Percentiles rank a stretch among this genome's conserved stretches.
Conservation (phyloP, 1,140 invertebrate species). For the Sarcophaga bullata region DNA sequence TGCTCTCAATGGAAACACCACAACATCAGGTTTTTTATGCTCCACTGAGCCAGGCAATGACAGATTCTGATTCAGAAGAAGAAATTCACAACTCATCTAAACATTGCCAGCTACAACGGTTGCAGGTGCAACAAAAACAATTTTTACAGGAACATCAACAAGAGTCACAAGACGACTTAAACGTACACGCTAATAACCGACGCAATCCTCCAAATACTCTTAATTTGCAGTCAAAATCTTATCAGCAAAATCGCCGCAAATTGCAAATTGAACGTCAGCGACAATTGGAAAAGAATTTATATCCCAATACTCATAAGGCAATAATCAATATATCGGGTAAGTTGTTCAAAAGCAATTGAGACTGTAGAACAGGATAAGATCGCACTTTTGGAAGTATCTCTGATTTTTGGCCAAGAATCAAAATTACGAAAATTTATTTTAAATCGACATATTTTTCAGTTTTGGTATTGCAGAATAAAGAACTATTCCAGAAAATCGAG, state of each 20-base stretch:
- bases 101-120: constrained; percentile 47
- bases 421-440: too few relatives aligned
- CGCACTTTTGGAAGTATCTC: too few relatives aligned
- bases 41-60: constrained; percentile 76
- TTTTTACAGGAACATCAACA: constrained; percentile 51
- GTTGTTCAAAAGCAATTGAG: background rate
- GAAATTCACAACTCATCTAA: constrained; percentile 67
- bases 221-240: constrained; percentile 31
- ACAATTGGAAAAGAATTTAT: constrained; percentile 22
- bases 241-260: constrained; percentile 31
- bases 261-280: constrained; percentile 27
- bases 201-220: constrained; percentile 22
- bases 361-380: too few relatives aligned
- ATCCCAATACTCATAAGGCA: background rate
- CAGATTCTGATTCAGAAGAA: constrained; percentile 79
- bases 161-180: constrained; percentile 12
- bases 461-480: too few relatives aligned
- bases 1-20: constrained; percentile 62
- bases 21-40: constrained; percentile 72
- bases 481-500: too few relatives aligned
- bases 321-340: background rate
- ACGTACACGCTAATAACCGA: background rate
- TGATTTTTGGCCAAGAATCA: too few relatives aligned
- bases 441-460: too few relatives aligned
- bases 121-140: constrained; percentile 52